Evolutionary conservation across 2,113 vertebrate species (phyloP).

Genomic region (Arizona elegans): DNA sequence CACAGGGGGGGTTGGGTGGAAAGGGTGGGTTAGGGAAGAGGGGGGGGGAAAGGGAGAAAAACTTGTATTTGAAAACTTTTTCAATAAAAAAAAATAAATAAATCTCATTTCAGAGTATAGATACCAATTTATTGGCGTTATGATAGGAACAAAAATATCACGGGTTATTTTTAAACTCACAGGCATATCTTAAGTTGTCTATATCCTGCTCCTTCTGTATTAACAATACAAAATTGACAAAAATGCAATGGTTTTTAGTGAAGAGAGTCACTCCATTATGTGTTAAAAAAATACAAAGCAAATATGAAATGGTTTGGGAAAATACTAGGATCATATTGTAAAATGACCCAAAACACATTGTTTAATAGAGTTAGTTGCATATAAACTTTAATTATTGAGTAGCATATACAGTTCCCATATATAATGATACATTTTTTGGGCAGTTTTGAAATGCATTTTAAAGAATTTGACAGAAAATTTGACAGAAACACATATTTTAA

Average conservation of each 20-base stretch:
- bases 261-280: not conserved
- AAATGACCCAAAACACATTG: not conserved
- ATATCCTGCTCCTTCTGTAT: not conserved
- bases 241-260: not conserved
- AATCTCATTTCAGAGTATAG: not conserved
- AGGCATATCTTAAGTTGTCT: not conserved
- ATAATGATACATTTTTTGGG: not conserved
- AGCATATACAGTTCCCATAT: not conserved
- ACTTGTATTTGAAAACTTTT: too few species aligned
- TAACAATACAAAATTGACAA: not conserved
- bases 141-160: not conserved
- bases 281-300: not conserved
- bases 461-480: not conserved
- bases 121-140: not conserved
- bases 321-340: not conserved
- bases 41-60: too few species aligned
- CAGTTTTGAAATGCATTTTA: not conserved
- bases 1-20: too few species aligned
- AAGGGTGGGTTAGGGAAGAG: too few species aligned
- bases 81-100: too few species aligned
- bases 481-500: not conserved
- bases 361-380: not conserved
- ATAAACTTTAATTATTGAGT: not conserved
- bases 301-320: not conserved
- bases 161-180: not conserved